A percentile compares a stretch with the other conserved stretches of the same genome.
These are phyloP conservation scores for Lytechinus variegatus DNA, from an alignment of 35 echinoderm and acorn worm genomes.

Conservation along the genomic window DNA sequence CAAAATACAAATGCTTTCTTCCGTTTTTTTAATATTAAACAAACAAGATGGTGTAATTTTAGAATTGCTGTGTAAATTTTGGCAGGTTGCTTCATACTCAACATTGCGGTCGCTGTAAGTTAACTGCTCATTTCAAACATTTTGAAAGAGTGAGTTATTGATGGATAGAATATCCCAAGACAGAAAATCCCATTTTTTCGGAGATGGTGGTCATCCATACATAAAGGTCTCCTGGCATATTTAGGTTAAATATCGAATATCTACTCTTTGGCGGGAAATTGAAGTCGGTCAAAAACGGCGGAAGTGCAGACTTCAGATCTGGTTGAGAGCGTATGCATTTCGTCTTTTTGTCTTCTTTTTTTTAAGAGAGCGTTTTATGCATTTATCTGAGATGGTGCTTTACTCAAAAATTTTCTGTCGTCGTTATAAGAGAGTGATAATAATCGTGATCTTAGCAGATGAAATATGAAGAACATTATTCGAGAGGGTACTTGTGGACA, in stretches of 20 bases:
- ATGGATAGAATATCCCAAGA: background rate
- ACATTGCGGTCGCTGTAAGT: no score
- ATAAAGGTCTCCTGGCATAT: background rate
- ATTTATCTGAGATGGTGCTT: background rate
- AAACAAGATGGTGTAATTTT: no score
- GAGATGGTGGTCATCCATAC: background rate
- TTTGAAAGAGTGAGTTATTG: no score
- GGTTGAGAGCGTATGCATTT: background rate
- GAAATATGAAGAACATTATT: background rate
- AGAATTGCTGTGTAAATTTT: no score
- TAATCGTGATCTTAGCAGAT: background rate
- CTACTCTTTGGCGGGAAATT: background rate
- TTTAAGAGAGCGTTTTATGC: background rate
- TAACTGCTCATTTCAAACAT: no score
- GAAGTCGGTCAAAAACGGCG: constrained; percentile 7
- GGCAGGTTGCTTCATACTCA: no score
- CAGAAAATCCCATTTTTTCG: background rate
- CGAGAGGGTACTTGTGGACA: background rate
- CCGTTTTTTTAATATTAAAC: no score
- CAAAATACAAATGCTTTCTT: no score
- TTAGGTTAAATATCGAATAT: constrained; percentile 20
- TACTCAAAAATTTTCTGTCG: background rate
- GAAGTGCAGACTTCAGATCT: background rate
- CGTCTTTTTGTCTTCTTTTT: background rate
- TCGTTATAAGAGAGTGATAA: background rate